Conservation (phyloP, 2,888 invertebrate genomes). For the Yponomeuta malinellus region DNA sequence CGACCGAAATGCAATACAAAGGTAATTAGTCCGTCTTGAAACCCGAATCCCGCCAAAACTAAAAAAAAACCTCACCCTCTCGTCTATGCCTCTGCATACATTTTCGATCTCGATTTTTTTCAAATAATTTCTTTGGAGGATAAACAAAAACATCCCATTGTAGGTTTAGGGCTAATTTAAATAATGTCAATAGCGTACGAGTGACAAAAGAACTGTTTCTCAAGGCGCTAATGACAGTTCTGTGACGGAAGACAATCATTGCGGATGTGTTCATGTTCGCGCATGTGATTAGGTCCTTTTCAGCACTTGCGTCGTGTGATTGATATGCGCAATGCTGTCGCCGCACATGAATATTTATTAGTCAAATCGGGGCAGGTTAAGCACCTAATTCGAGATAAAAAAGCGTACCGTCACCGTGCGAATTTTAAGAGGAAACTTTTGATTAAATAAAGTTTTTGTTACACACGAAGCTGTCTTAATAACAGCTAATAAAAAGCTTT, state of each 20-base stretch:
- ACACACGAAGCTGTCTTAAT: conserved; percentile 15
- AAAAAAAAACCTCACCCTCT: conserved; percentile 34
- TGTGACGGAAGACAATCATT: conserved; percentile 48
- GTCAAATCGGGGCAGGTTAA: conserved; percentile 48
- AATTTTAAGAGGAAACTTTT: conserved; percentile 30
- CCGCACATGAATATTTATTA: conserved; percentile 64
- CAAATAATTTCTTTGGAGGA: conserved; percentile 47
- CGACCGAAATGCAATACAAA: conserved; percentile 39
- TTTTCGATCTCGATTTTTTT: conserved; percentile 32
- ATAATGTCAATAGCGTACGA: conserved; percentile 32
- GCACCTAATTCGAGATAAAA: conserved; percentile 36
- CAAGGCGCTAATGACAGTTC: conserved; percentile 63
- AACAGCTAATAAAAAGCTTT: neutral
- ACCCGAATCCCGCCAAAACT: conserved; percentile 23
- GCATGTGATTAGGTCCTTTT: conserved; percentile 66
- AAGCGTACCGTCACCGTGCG: conserved; percentile 61
- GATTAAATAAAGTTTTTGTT: conserved; percentile 24
- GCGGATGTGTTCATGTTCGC: conserved; percentile 59
- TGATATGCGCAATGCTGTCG: conserved; percentile 69
- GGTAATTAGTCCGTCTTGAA: conserved; percentile 48
- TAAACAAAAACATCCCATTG: conserved; percentile 70
- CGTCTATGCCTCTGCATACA: conserved; percentile 35
- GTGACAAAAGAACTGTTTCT: conserved; percentile 18
- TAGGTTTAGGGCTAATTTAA: conserved; percentile 46
- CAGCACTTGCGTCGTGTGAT: conserved; percentile 61